Conservation (phyloP, 1,140 invertebrate species). For the Pogonognathellus flavescens region DNA sequence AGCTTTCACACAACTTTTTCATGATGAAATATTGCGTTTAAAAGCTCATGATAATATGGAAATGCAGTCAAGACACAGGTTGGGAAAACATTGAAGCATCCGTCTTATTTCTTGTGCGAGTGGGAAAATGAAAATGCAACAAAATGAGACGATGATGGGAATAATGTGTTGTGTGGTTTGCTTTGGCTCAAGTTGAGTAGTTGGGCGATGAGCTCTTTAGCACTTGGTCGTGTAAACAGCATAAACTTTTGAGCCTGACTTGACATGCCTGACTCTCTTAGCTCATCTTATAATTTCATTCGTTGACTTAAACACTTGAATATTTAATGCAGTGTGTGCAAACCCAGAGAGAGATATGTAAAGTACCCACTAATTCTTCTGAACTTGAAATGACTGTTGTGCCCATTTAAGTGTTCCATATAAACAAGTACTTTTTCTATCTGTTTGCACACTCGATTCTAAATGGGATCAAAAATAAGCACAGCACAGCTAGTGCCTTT, state of each 20-base stretch:
- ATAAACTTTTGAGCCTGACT: background rate
- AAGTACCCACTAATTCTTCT: no score
- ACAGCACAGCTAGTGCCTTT: no score
- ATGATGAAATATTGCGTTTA: conserved; percentile 47
- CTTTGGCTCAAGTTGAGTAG: background rate
- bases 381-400: no score
- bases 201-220: conserved; percentile 21
- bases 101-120: background rate
- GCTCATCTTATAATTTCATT: conserved; percentile 4
- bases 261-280: background rate
- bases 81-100: conserved; percentile 15
- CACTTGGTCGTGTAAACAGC: conserved; percentile 30
- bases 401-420: no score
- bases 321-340: no score
- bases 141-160: conserved; percentile 38
- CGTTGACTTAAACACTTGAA: background rate
- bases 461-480: no score
- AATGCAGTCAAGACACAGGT: conserved; percentile 2
- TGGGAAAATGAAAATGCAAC: conserved; percentile 39
- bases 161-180: conserved; percentile 6
- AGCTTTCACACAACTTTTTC: conserved; percentile 37
- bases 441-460: no score
- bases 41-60: conserved; percentile 33
- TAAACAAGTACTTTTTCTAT: no score
- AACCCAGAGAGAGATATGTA: no score